A percentile compares a stretch with the other conserved stretches of the same genome.
phyloP scores from a whole-genome alignment of 2,888 invertebrate genomes.

The Embidobia sp. region DNA sequence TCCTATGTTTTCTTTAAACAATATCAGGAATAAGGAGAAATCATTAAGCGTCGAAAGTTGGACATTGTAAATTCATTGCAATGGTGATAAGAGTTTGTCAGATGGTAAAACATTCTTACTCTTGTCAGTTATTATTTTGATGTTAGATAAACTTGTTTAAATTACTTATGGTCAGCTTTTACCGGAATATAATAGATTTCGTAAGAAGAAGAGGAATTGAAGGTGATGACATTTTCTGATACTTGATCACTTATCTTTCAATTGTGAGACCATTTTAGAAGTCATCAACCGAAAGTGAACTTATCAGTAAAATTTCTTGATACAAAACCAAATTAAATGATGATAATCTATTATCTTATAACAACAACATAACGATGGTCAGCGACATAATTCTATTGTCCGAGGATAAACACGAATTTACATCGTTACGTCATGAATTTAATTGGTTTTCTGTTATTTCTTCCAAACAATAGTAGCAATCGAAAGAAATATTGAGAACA shows the following conservation, averaged over 20 bases:
- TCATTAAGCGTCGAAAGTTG: constrained; percentile 17
- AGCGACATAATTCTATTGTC: constrained; percentile 31
- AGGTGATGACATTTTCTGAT: too few species aligned
- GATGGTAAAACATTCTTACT: not conserved
- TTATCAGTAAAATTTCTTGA: too few species aligned
- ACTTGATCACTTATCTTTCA: too few species aligned
- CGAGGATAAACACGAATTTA: constrained; percentile 13
- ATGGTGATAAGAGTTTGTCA: constrained; percentile 1
- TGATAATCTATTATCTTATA: not conserved
- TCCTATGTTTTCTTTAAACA: constrained; percentile 1
- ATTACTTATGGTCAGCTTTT: too few species aligned
- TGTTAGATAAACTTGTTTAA: too few species aligned
- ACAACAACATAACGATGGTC: constrained; percentile 23
- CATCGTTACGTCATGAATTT: constrained; percentile 37
- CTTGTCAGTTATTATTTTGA: too few species aligned
- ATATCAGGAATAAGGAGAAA: constrained; percentile 10
- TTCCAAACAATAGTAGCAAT: constrained; percentile 38
- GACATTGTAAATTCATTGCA: not conserved
- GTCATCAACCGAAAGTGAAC: too few species aligned
- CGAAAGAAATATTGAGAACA: constrained; percentile 50
- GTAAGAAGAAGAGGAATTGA: too few species aligned
- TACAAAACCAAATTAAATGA: too few species aligned
- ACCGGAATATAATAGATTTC: too few species aligned
- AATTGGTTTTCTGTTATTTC: constrained; percentile 46
- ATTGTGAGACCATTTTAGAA: too few species aligned